Conservation (phyloP, 2,797 vertebrate genomes). For the Chaetophractus vellerosus region DNA sequence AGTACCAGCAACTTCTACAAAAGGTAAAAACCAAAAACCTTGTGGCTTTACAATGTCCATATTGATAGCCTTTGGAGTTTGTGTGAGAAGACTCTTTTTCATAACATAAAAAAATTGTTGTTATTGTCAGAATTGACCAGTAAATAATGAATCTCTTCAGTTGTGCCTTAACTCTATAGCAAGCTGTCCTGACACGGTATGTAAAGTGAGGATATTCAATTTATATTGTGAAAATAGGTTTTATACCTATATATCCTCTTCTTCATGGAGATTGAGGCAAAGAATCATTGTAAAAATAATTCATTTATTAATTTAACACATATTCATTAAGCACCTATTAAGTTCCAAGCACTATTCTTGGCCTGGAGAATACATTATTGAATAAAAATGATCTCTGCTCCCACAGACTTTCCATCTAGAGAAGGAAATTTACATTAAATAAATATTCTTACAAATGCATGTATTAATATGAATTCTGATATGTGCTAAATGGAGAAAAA, state of each 20-base stretch:
- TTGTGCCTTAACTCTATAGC: neutral
- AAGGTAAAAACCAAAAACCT: neutral
- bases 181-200: neutral
- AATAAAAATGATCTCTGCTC: neutral
- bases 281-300: neutral
- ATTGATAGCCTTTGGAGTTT: neutral
- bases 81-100: neutral
- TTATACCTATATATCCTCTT: neutral
- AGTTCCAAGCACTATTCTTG: neutral
- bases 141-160: neutral
- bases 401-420: neutral
- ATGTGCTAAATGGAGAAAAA: neutral
- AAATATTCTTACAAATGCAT: neutral
- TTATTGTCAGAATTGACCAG: neutral
- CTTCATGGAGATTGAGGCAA: neutral
- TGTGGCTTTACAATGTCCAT: neutral
- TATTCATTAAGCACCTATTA: constrained; percentile 20
- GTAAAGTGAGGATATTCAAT: neutral
- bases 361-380: neutral
- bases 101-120: neutral
- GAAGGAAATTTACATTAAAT: neutral
- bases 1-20: neutral
- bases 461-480: neutral
- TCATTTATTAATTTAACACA: constrained; percentile 17
- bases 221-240: neutral